phyloP scores from a whole-genome alignment of 1,140 invertebrate species.

The Diachasma alloeum region DNA sequence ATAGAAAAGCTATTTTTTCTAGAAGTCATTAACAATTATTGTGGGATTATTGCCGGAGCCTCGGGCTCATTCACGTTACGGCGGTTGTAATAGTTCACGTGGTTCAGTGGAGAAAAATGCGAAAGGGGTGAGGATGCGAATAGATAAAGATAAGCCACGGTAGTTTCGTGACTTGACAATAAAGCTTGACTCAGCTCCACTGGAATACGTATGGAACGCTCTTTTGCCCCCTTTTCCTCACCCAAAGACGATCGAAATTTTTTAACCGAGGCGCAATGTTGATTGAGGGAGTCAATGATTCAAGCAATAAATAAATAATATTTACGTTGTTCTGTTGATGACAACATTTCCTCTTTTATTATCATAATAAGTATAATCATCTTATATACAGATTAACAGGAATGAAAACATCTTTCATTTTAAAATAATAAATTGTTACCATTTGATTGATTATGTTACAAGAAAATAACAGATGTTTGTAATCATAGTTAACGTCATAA shows the following conservation, averaged over 20 bases:
- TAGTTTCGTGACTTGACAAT: slow-evolving; percentile 62
- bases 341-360: slow-evolving; percentile 52
- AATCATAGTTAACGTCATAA: slow-evolving; percentile 9
- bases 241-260: too few relatives aligned
- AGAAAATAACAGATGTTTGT: slow-evolving; percentile 15
- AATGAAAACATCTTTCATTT: slow-evolving; percentile 36
- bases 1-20: background rate
- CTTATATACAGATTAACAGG: slow-evolving; percentile 58
- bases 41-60: background rate
- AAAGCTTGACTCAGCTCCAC: slow-evolving; percentile 52
- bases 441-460: slow-evolving; percentile 12
- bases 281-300: background rate
- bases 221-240: slow-evolving; percentile 16
- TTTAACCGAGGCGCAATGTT: background rate
- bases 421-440: slow-evolving; percentile 3
- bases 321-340: slow-evolving; percentile 37
- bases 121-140: slow-evolving; percentile 42
- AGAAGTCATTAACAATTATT: background rate
- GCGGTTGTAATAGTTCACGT: background rate
- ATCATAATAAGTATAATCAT: slow-evolving; percentile 62
- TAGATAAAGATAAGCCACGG: slow-evolving; percentile 64
- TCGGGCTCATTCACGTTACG: background rate
- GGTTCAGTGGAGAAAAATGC: slow-evolving; percentile 13
- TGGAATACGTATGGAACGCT: slow-evolving; percentile 34
- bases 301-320: background rate